Evolutionary conservation across 2,113 vertebrate species (phyloP), one percentile per base, ranked within the genome.

Genomic region (Tyrannus savana): DNA sequence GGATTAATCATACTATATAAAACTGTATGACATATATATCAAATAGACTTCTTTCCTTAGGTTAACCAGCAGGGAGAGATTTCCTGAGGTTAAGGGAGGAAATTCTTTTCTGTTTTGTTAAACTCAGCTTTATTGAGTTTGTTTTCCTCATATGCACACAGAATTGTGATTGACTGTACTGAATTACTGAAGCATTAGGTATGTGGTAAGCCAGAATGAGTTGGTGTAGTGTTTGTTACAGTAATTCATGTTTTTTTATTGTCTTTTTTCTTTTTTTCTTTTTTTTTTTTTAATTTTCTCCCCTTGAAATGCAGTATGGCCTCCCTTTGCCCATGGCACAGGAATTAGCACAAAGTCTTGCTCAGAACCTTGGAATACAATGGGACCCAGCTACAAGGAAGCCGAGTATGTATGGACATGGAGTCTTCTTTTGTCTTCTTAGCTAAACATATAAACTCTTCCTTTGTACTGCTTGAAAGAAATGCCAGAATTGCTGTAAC

Each of bases 311-410:
- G 91, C 98, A 99, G 99, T 99, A 99, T 71, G 99, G 98, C 87
- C 98, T 97, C 87, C 97, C 98, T 85, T 98, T 98, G 98, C 97
- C 99, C 83, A 98, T 99, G 98, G 98, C 98, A 66, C 98, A 98
- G 90, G 98, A 98, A 53, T 95, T 99, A 49, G 98, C 99, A 22
- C 99, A 99, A 97, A 99, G 99, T 96, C 97, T 99, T 97, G 99
- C 99, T 92, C 99, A 99, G 97, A 99, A 99, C 97, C 97, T 99
- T 75, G 99, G 99, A 83, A 99, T 99, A 97, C 99, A 99, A 24
- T 99, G 99, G 99, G 99, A 99, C 90, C 98, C 99, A 31, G 98
- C 98, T 82, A 95, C 97, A 76, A 98, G 98, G 96, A 99, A 99
- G 96, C 98, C 96, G 97, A 99, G 99, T 99, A 99, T 68, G 98